A percentile compares a stretch with the other conserved stretches of the same genome.
These are phyloP conservation scores for Dicranocentrus wangi DNA, from an alignment of 2,888 invertebrate genomes.

Conservation along the genomic window DNA sequence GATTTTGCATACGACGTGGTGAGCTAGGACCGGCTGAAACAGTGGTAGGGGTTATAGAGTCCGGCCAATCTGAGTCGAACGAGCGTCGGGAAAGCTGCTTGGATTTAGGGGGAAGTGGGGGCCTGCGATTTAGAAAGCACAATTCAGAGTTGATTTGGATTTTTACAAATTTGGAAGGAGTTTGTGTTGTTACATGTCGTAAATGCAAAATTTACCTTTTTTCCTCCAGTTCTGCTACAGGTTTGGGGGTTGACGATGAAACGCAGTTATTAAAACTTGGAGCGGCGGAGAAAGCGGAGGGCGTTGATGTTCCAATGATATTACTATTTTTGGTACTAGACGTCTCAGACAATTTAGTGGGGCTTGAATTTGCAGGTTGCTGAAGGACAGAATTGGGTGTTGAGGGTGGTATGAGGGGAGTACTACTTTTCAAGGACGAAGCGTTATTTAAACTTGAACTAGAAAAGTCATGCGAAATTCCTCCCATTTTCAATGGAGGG, in stretches of 20 bases:
- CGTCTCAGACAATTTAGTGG: slow-evolving; percentile 27
- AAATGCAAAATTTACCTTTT: slow-evolving; percentile 12
- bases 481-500: slow-evolving; percentile 45
- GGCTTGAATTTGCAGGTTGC: slow-evolving; percentile 15
- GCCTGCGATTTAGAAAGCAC: slow-evolving; percentile 46
- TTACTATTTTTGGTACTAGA: slow-evolving; percentile 29
- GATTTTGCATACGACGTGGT: slow-evolving; percentile 34
- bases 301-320: slow-evolving; percentile 27
- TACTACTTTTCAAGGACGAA: slow-evolving; percentile 23
- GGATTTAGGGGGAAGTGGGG: slow-evolving; percentile 72
- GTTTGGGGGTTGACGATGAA: slow-evolving; percentile 10
- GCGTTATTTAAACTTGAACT: neutral
- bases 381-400: neutral
- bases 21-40: slow-evolving; percentile 50
- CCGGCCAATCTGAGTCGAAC: slow-evolving; percentile 69
- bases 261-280: neutral
- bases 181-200: no score
- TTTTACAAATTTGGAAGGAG: no score
- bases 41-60: slow-evolving; percentile 53
- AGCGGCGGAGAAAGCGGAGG: neutral
- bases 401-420: slow-evolving; percentile 3
- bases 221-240: slow-evolving; percentile 14
- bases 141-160: neutral
- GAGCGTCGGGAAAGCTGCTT: slow-evolving; percentile 70
- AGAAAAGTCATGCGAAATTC: slow-evolving; percentile 42